A percentile compares a stretch with the other conserved stretches of the same genome.
Conservation (phyloP, 2,113 vertebrate genomes). For the Motacilla tschutschensis region DNA sequence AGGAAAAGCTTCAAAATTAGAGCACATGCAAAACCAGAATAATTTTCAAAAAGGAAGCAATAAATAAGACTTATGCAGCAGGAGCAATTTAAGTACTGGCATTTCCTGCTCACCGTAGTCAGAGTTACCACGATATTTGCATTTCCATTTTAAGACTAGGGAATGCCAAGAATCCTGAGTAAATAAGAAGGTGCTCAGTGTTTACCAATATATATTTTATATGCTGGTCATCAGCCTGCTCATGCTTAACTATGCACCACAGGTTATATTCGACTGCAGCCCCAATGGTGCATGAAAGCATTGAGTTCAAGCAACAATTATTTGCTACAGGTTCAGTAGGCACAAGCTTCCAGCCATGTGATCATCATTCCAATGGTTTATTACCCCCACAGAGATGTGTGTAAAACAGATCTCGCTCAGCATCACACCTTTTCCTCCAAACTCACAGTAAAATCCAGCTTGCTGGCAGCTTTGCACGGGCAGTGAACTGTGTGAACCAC, state of each 20-base stretch:
- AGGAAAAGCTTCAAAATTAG: constrained; percentile 41
- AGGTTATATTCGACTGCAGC: background rate
- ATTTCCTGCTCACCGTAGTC: constrained; percentile 8
- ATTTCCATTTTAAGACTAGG: constrained; percentile 24
- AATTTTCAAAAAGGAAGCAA: constrained; percentile 4
- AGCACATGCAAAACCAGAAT: constrained; percentile 44
- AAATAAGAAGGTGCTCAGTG: constrained; percentile 29
- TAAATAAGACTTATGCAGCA: constrained; percentile 16
- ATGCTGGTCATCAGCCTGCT: constrained; percentile 15
- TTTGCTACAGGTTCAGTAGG: background rate
- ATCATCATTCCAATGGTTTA: background rate
- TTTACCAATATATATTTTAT: constrained; percentile 6
- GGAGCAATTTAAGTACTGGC: constrained; percentile 10
- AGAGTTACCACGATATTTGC: background rate
- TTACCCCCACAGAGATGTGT: background rate
- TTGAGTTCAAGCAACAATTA: constrained; percentile 20
- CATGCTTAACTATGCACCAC: constrained; percentile 16
- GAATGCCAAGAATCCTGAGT: constrained; percentile 27
- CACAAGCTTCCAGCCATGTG: constrained; percentile 14
- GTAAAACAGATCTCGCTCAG: background rate
- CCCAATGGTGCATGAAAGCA: background rate
- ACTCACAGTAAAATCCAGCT: background rate
- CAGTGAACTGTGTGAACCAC: background rate
- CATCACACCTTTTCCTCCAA: background rate
- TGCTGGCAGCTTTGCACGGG: background rate